Percentiles rank a stretch among this genome's conserved stretches.
Evolutionary conservation across 2,888 invertebrate species (phyloP).

Genomic region (Epistrophe eligans): DNA sequence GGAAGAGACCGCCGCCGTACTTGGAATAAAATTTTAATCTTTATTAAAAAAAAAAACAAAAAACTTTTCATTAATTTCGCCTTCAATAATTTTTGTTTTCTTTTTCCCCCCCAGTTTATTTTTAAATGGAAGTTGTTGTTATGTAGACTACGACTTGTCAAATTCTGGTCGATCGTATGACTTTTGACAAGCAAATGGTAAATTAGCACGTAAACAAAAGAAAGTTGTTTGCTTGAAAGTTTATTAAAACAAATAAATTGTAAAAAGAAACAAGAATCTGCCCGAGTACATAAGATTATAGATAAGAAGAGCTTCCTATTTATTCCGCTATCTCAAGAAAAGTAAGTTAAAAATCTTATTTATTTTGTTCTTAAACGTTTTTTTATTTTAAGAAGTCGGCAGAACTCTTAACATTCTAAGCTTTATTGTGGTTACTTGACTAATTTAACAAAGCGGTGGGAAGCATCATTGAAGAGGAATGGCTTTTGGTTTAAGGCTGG

Average conservation of each 20-base stretch:
- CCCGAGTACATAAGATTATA: too few species aligned
- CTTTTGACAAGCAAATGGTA: conserved; percentile 37
- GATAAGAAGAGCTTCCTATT: too few species aligned
- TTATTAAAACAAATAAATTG: neutral
- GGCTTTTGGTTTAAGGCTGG: too few species aligned
- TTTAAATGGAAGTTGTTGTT: conserved; percentile 28
- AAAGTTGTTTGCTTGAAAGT: neutral
- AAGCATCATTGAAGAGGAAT: too few species aligned
- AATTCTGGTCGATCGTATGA: conserved; percentile 39
- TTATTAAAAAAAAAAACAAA: conserved; percentile 14
- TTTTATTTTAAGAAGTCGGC: too few species aligned
- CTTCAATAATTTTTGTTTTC: neutral
- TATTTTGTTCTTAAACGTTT: too few species aligned
- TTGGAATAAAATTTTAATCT: conserved; percentile 10
- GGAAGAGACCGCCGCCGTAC: neutral
- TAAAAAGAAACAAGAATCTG: neutral
- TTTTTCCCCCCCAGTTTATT: neutral
- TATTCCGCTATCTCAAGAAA: too few species aligned
- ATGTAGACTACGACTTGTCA: conserved; percentile 22
- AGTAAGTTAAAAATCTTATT: neutral
- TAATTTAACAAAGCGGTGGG: too few species aligned
- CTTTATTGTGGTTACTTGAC: too few species aligned
- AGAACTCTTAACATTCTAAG: too few species aligned
- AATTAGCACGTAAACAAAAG: neutral
- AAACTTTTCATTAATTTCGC: neutral